These are phyloP conservation scores for Thripadectes ignobilis DNA, from an alignment of 2,797 vertebrate genomes.

Conservation along the genomic window DNA sequence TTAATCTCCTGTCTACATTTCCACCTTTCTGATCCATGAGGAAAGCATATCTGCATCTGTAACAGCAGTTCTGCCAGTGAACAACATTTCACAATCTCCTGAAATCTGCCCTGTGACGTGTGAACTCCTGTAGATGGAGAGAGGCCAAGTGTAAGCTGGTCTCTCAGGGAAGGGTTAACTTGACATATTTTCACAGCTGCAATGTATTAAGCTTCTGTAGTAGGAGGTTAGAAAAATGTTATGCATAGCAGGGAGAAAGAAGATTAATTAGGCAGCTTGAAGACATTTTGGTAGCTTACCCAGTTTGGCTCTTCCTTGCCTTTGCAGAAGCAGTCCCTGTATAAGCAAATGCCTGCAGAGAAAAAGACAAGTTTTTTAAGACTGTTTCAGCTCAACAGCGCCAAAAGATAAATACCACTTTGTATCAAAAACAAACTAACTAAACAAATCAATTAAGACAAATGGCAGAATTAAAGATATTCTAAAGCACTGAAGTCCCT, in stretches of 20 bases:
- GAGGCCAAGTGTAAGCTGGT: background rate
- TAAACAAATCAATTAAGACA: background rate
- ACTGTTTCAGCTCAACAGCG: background rate
- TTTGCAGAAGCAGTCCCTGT: background rate
- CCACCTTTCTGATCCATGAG: background rate
- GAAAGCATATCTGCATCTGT: background rate
- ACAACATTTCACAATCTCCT: background rate
- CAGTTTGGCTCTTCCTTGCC: background rate
- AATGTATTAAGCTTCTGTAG: background rate
- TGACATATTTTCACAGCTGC: constrained; percentile 1
- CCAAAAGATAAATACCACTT: background rate
- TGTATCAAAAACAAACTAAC: background rate
- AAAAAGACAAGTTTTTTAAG: background rate
- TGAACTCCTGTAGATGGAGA: background rate
- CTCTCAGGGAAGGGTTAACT: background rate
- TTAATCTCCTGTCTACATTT: background rate
- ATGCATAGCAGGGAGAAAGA: background rate
- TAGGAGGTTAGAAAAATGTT: constrained; percentile 1
- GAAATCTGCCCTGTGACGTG: background rate
- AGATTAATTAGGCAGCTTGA: background rate
- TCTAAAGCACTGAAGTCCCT: background rate
- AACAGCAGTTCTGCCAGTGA: background rate
- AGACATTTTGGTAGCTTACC: background rate
- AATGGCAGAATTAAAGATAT: background rate
- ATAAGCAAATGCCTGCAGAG: background rate